A percentile compares a stretch with the other conserved stretches of the same genome.
phyloP scores from a whole-genome alignment of 1,140 invertebrate genomes.

The Polypedilum pembai region DNA sequence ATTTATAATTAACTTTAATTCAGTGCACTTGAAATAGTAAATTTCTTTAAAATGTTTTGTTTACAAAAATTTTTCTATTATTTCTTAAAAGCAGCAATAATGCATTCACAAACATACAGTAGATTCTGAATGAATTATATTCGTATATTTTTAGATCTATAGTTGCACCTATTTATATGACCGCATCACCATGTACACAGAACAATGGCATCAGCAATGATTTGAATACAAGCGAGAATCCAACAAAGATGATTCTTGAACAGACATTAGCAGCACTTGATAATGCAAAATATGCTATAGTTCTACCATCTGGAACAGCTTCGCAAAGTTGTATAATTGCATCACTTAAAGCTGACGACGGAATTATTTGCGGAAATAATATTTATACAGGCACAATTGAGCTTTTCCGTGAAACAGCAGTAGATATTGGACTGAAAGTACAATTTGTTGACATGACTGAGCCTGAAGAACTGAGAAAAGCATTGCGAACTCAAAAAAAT shows the following conservation, averaged over 20 bases:
- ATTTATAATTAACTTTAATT: too few species aligned
- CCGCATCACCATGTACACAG: background rate
- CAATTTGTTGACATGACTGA: conserved; percentile 66
- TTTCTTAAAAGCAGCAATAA: too few species aligned
- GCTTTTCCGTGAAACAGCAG: conserved; percentile 44
- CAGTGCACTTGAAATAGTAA: too few species aligned
- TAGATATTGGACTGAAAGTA: conserved; percentile 52
- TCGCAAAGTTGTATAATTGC: conserved; percentile 54
- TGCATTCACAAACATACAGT: background rate
- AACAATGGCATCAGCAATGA: background rate
- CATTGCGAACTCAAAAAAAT: conserved; percentile 66
- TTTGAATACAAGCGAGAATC: conserved; percentile 60
- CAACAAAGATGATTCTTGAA: conserved; percentile 64
- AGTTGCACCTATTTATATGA: conserved; percentile 32
- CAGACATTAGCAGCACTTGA: conserved; percentile 65
- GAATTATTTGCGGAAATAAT: conserved; percentile 68
- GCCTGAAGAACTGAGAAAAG: conserved; percentile 50
- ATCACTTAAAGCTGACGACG: conserved; percentile 62
- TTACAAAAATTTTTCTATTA: too few species aligned
- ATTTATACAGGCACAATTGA: conserved; percentile 68
- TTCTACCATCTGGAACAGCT: conserved; percentile 66
- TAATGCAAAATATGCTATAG: conserved; percentile 57
- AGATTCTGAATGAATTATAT: background rate
- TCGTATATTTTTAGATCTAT: conserved; percentile 26
- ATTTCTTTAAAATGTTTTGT: too few species aligned